Evolutionary conservation across 2,797 vertebrate genomes (phyloP).

Genomic region (Semotilus atromaculatus): DNA sequence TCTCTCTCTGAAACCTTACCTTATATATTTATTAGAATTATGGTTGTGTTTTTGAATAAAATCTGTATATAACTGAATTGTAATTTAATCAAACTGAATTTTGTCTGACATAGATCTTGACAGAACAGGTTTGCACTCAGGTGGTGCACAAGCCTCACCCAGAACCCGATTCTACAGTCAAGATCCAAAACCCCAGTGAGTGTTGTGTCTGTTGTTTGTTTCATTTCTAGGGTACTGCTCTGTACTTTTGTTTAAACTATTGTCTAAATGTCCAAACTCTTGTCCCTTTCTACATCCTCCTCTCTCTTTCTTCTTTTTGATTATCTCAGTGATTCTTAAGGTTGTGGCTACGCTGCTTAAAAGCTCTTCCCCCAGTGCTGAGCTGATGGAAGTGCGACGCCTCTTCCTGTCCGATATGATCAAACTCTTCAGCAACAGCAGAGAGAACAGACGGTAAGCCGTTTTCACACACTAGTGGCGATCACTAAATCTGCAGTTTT

Average conservation of each 20-base stretch:
- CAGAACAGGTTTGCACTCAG: slow-evolving; percentile 98
- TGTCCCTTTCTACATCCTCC: background rate
- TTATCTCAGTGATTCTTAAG: slow-evolving; percentile 93
- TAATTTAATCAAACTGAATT: background rate
- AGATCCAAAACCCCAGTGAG: slow-evolving; percentile 99
- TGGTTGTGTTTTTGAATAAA: slow-evolving; percentile 31
- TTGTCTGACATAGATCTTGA: slow-evolving; percentile 86
- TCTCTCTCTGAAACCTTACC: background rate
- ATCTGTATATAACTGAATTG: background rate
- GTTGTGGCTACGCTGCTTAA: slow-evolving; percentile 97
- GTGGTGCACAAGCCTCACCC: slow-evolving; percentile 98
- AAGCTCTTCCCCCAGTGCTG: slow-evolving; percentile 92
- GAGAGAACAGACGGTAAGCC: slow-evolving; percentile 94
- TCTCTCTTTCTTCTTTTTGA: slow-evolving; percentile 12
- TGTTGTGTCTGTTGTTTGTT: slow-evolving; percentile 59
- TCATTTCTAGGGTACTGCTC: background rate
- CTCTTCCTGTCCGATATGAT: slow-evolving; percentile 99
- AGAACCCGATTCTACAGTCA: slow-evolving; percentile 97
- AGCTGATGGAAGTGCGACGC: slow-evolving; percentile 97
- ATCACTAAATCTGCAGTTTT: background rate
- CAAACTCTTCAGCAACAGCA: slow-evolving; percentile 98
- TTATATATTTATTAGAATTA: background rate
- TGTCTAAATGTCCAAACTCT: background rate
- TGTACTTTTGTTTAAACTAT: background rate
- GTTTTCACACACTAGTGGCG: background rate